phyloP scores from a whole-genome alignment of 2,113 vertebrate species.

The Strix uralensis region DNA sequence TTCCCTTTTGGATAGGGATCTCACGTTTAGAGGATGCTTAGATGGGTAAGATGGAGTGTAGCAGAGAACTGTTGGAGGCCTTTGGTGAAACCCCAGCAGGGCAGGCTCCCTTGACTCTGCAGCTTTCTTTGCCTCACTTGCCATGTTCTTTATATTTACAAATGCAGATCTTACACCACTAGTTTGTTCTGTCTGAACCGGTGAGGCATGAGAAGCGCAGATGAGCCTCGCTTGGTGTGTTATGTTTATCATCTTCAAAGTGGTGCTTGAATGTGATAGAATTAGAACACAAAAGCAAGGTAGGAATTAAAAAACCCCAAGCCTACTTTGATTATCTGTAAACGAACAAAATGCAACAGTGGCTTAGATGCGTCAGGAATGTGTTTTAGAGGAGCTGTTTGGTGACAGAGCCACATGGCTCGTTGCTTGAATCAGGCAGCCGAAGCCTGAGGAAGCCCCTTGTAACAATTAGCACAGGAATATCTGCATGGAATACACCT shows the following conservation, averaged over 20 bases:
- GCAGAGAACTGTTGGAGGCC: not conserved
- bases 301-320: not conserved
- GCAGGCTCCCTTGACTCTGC: not conserved
- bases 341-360: not conserved
- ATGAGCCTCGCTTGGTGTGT: not conserved
- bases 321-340: constrained; percentile 17
- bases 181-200: not conserved
- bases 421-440: not conserved
- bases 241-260: not conserved
- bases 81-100: not conserved
- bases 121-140: not conserved
- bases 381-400: not conserved
- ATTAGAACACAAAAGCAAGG: constrained; percentile 6
- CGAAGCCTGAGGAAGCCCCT: not conserved
- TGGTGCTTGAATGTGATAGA: not conserved
- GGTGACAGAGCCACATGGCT: not conserved
- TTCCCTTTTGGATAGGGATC: not conserved
- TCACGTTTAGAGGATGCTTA: not conserved
- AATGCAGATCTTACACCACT: not conserved
- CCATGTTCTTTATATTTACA: not conserved
- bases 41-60: not conserved
- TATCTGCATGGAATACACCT: not conserved
- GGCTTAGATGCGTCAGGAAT: not conserved
- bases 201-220: not conserved
- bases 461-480: not conserved